These are phyloP conservation scores for Leistus spinibarbis DNA, from an alignment of 2,888 invertebrate species.

Conservation along the genomic window DNA sequence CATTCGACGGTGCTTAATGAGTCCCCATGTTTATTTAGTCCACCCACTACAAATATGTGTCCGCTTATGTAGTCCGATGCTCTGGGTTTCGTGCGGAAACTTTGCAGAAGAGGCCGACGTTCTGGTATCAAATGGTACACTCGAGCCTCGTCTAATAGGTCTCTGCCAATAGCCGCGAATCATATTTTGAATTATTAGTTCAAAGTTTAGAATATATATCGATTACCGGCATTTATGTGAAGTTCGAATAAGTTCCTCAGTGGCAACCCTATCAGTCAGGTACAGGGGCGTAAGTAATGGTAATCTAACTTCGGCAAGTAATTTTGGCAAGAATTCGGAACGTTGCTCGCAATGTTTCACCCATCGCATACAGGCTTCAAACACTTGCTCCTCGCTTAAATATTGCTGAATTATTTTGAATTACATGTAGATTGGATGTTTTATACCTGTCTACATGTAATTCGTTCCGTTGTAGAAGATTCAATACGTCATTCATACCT, in stretches of 20 bases:
- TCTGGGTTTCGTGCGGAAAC: slow-evolving; percentile 76
- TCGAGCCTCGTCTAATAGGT: slow-evolving; percentile 84
- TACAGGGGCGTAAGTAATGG: slow-evolving; percentile 82
- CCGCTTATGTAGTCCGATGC: slow-evolving; percentile 77
- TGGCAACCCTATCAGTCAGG: slow-evolving; percentile 79
- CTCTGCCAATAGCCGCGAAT: slow-evolving; percentile 58
- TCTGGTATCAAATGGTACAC: slow-evolving; percentile 90
- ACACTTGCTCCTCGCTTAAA: slow-evolving; percentile 77
- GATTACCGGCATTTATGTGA: slow-evolving; percentile 77
- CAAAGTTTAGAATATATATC: not conserved
- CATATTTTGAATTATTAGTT: not conserved
- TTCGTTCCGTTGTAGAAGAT: slow-evolving; percentile 76
- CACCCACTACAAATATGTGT: slow-evolving; percentile 86
- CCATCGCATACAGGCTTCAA: slow-evolving; percentile 85
- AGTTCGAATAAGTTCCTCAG: slow-evolving; percentile 75
- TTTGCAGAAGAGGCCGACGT: slow-evolving; percentile 74
- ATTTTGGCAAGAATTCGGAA: slow-evolving; percentile 66
- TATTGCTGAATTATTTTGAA: no score
- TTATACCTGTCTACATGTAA: slow-evolving; percentile 70
- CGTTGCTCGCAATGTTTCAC: slow-evolving; percentile 69
- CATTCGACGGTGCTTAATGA: slow-evolving; percentile 85
- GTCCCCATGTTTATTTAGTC: slow-evolving; percentile 81
- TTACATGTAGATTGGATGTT: no score
- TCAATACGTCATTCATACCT: slow-evolving; percentile 66
- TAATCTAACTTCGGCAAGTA: slow-evolving; percentile 77